Conservation (phyloP, 1,140 invertebrate species). For the Drosophila paulistorum region DNA sequence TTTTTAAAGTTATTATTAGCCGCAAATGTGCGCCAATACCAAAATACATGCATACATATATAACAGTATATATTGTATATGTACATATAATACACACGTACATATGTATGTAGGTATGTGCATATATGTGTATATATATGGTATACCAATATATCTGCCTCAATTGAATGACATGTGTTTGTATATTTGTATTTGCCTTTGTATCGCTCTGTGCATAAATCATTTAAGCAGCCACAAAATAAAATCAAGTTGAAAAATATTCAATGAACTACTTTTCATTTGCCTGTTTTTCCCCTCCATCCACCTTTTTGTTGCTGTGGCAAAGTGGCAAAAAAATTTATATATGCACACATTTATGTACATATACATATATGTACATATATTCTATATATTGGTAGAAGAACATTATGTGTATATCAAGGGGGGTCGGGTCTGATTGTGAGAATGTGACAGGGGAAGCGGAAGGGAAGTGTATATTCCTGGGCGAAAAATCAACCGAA, state of each 20-base stretch:
- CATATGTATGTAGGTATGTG: conserved; percentile 9
- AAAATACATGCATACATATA: conserved; percentile 32
- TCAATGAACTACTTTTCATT: conserved; percentile 78
- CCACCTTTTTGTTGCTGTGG: neutral
- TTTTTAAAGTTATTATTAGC: conserved; percentile 82
- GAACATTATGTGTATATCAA: conserved; percentile 34
- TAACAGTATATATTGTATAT: neutral
- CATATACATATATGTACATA: conserved; percentile 44
- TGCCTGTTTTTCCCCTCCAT: neutral
- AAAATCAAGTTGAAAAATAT: conserved; percentile 80
- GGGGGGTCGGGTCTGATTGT: neutral
- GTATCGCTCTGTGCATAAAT: conserved; percentile 67
- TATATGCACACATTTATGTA: conserved; percentile 19
- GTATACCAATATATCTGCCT: conserved; percentile 62
- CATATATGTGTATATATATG: conserved; percentile 20
- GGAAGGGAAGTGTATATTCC: neutral
- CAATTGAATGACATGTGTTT: conserved; percentile 61
- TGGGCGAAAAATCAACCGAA: conserved; percentile 14
- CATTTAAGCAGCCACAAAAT: conserved; percentile 78
- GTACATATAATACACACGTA: neutral
- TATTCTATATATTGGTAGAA: conserved; percentile 32
- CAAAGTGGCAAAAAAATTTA: conserved; percentile 53
- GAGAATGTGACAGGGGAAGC: too few species aligned
- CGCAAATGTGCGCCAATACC: conserved; percentile 74
- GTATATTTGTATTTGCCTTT: conserved; percentile 43